These are phyloP conservation scores for Vidua macroura DNA, from an alignment of 2,113 vertebrate genomes.

Conservation along the genomic window DNA sequence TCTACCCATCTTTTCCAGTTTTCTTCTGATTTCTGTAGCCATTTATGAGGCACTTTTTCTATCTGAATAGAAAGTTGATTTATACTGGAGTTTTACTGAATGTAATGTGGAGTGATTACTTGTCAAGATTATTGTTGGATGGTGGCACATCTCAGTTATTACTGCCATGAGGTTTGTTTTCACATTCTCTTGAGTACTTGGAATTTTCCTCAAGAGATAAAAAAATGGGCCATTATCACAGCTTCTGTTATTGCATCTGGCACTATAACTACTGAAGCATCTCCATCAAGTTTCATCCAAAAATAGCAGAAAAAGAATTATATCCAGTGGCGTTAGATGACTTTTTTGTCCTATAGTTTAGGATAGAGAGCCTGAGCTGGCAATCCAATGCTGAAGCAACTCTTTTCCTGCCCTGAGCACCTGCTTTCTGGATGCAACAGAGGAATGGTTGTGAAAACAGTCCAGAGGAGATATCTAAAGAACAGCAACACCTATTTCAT, in stretches of 20 bases:
- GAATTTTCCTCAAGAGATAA: conserved; percentile 24
- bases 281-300: not conserved
- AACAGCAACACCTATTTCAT: not conserved
- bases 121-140: not conserved
- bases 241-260: conserved; percentile 30
- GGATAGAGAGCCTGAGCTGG: not conserved
- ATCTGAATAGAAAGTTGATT: not conserved
- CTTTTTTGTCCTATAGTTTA: not conserved
- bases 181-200: conserved; percentile 21
- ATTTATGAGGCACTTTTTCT: not conserved
- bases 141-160: conserved; percentile 7
- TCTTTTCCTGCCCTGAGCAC: not conserved
- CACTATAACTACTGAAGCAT: not conserved
- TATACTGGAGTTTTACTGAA: not conserved
- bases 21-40: not conserved
- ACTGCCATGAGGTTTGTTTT: conserved; percentile 5
- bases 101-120: not conserved
- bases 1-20: not conserved
- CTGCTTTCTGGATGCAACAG: not conserved
- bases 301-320: not conserved
- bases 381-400: not conserved
- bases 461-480: not conserved
- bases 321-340: not conserved
- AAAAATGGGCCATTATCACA: not conserved
- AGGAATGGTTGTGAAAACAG: not conserved